These are phyloP conservation scores for Malacoctenus gilli DNA, from an alignment of 2,797 vertebrate genomes.

Conservation along the genomic window DNA sequence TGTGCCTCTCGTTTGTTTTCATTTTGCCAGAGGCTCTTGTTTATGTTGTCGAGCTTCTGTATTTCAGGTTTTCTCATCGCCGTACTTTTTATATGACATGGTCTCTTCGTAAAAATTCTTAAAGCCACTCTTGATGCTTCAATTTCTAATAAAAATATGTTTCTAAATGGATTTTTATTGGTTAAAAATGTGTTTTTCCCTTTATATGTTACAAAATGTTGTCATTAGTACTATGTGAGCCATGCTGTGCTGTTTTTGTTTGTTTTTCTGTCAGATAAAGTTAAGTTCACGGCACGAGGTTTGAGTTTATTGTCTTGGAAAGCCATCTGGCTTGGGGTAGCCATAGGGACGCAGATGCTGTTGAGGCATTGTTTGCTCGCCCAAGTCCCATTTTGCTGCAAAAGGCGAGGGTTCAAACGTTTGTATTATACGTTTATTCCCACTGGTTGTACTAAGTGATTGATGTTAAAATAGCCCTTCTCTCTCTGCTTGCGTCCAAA, in stretches of 20 bases:
- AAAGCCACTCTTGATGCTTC: too few relatives aligned
- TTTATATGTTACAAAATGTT: too few relatives aligned
- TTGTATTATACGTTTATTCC: neutral
- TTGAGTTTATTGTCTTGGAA: constrained; percentile 76
- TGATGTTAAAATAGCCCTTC: too few relatives aligned
- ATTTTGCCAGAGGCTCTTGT: constrained; percentile 38
- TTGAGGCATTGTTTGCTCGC: constrained; percentile 77
- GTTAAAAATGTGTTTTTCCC: too few relatives aligned
- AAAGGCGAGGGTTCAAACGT: constrained; percentile 24
- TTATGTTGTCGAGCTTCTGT: constrained; percentile 1
- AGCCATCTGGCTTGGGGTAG: constrained; percentile 74
- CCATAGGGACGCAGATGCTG: constrained; percentile 78
- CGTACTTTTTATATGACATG: too few relatives aligned
- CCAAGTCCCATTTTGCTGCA: constrained; percentile 47
- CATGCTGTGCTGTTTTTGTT: neutral
- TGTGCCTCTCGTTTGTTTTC: constrained; percentile 75
- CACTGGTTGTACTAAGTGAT: too few relatives aligned
- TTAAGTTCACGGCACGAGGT: constrained; percentile 70
- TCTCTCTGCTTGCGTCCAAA: too few relatives aligned
- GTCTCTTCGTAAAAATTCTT: too few relatives aligned
- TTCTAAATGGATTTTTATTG: too few relatives aligned
- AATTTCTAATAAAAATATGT: too few relatives aligned
- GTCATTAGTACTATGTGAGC: too few relatives aligned
- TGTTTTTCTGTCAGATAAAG: constrained; percentile 45
- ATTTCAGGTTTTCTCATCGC: neutral